Percentiles rank a stretch among this genome's conserved stretches.
These are phyloP conservation scores for Pandemis heparana DNA, from an alignment of 2,888 invertebrate genomes.

Conservation along the genomic window DNA sequence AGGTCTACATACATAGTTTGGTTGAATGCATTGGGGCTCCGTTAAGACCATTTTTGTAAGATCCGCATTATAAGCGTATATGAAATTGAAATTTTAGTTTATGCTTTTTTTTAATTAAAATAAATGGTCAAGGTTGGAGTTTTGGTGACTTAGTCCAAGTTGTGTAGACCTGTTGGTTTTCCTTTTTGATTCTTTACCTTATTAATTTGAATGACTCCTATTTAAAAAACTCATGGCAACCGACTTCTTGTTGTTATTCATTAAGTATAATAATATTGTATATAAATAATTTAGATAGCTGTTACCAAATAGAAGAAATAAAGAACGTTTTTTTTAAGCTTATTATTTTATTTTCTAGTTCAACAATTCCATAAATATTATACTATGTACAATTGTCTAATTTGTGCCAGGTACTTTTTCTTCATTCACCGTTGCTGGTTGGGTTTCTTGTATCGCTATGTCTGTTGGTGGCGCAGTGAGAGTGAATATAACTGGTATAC, in stretches of 20 bases:
- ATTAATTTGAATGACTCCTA: not conserved
- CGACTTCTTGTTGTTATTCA: not conserved
- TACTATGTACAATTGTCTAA: conserved; percentile 15
- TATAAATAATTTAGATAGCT: conserved; percentile 3
- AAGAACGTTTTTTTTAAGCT: conserved; percentile 3
- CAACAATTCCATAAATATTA: conserved; percentile 6
- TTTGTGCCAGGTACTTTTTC: conserved; percentile 41
- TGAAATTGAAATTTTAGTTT: no score
- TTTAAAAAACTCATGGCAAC: not conserved
- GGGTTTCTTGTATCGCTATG: conserved; percentile 68
- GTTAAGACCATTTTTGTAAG: no score
- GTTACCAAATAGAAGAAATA: not conserved
- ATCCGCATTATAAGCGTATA: no score
- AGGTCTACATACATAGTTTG: no score
- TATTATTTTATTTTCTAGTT: conserved; percentile 16
- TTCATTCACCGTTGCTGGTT: conserved; percentile 57
- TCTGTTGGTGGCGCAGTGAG: conserved; percentile 87
- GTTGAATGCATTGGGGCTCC: no score
- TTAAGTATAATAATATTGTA: not conserved
- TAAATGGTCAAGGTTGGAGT: no score
- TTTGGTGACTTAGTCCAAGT: no score
- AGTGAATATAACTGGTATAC: conserved; percentile 94
- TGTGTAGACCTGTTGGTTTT: no score
- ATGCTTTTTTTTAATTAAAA: no score
- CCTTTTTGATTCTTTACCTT: not conserved